Evolutionary conservation across 2,888 invertebrate species (phyloP), one percentile per base, ranked within the genome.

Genomic region (Dilophus febrilis): DNA sequence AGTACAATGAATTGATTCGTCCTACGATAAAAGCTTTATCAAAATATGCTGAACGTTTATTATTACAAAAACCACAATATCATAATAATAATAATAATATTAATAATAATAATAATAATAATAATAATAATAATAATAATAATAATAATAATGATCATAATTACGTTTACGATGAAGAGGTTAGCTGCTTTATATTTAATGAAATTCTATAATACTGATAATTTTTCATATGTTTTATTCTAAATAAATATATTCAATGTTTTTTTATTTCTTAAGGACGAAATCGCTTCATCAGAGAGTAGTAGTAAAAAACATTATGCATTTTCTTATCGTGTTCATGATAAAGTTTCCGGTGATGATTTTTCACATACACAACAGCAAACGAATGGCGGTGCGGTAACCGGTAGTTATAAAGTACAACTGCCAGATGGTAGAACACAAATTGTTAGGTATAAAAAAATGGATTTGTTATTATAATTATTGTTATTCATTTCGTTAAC

Each of bases 321-420:
- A 0, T 77, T 77, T 53, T 71, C 74, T 1, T 77, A 77, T 55
- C 65, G 66, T 35, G 77, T 77, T 3, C 68, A 68, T 46, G 74
- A 75, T 50, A 64, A 65, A 14, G 58, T 67, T 43, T 72, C 71
- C 0, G 77, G 77, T 1, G 75, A 77, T 42, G 75, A 77, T 50
- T 77, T 74, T 57, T 77, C 76, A 0, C 77, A 77, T 49, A 64
- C 66, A 2, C 44, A 44, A 33, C 45, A 45, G 32, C 66, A 68
- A 8, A 71, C 73, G 52, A 68, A 66, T 46, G 71, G 74, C 4
- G 67, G 70, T 14, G 70, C 70, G 0, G 76, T 76, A 7, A 72
- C 71, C 43, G 77, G 77, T 2, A 74, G 76, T 53, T 78, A 77
- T 58, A 59, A 74, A 40, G 76, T 78, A 46, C 70, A 71, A 57